These are phyloP conservation scores for Motacilla alba DNA, from an alignment of 2,113 vertebrate genomes.

Conservation along the genomic window DNA sequence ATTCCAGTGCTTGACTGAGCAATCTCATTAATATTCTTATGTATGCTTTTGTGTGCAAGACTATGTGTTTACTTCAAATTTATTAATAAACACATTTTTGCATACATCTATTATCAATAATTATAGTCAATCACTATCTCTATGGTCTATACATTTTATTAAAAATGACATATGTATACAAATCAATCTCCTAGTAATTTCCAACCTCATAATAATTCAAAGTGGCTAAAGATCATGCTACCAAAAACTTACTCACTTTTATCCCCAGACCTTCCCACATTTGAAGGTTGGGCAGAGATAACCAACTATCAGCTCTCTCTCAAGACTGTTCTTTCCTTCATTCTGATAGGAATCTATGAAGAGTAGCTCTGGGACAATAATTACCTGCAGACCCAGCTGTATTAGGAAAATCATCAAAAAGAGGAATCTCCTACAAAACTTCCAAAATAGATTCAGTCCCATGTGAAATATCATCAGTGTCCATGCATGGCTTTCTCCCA, in stretches of 20 bases:
- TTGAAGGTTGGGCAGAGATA: not conserved
- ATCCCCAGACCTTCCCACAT: not conserved
- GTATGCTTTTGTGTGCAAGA: not conserved
- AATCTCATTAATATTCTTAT: not conserved
- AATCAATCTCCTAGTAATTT: not conserved
- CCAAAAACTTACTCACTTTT: not conserved
- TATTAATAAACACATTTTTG: not conserved
- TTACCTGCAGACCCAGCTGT: not conserved
- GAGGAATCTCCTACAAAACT: not conserved
- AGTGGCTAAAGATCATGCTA: not conserved
- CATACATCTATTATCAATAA: not conserved
- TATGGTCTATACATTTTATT: not conserved
- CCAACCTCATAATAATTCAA: not conserved
- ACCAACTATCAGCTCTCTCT: not conserved
- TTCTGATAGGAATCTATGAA: not conserved
- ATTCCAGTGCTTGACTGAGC: not conserved
- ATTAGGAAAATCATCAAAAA: not conserved
- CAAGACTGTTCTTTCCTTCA: not conserved
- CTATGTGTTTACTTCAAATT: not conserved
- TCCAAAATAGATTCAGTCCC: not conserved
- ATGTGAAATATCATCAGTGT: not conserved
- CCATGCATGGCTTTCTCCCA: not conserved
- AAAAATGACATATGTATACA: not conserved
- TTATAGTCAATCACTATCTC: fast-evolving
- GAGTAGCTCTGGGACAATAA: not conserved